A percentile compares a stretch with the other conserved stretches of the same genome.
phyloP scores from a whole-genome alignment of 2,797 vertebrate species.

The Petrocephalus sullivani region DNA sequence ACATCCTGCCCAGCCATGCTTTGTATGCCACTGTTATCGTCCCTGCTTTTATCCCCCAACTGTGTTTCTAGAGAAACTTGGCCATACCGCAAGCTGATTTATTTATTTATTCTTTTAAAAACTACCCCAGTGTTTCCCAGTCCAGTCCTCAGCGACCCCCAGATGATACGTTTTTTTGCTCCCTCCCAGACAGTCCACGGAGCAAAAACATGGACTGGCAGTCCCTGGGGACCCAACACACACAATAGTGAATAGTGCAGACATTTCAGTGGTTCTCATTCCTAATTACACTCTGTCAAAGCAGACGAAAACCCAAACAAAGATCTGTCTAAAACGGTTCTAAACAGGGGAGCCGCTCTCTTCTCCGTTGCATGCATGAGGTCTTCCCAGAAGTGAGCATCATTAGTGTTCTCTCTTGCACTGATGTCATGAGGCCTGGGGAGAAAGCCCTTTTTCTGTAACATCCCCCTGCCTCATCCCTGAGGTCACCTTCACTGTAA shows the following conservation, averaged over 20 bases:
- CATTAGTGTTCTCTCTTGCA: not conserved
- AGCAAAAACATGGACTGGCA: not conserved
- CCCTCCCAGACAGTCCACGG: no score
- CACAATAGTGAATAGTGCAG: not conserved
- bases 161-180: not conserved
- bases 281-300: not conserved
- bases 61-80: not conserved
- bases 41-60: not conserved
- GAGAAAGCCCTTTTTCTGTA: not conserved
- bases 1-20: not conserved
- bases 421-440: not conserved
- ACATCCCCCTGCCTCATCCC: not conserved
- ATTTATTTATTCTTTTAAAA: not conserved
- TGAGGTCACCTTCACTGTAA: not conserved
- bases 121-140: not conserved
- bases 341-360: not conserved
- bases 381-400: not conserved
- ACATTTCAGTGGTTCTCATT: not conserved
- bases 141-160: not conserved
- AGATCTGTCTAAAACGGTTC: not conserved
- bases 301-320: not conserved
- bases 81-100: not conserved
- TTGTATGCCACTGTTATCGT: not conserved
- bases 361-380: not conserved
- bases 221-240: not conserved